Evolutionary conservation across 2,797 vertebrate genomes (phyloP).

Genomic region (Pangasius sanitwongsei): DNA sequence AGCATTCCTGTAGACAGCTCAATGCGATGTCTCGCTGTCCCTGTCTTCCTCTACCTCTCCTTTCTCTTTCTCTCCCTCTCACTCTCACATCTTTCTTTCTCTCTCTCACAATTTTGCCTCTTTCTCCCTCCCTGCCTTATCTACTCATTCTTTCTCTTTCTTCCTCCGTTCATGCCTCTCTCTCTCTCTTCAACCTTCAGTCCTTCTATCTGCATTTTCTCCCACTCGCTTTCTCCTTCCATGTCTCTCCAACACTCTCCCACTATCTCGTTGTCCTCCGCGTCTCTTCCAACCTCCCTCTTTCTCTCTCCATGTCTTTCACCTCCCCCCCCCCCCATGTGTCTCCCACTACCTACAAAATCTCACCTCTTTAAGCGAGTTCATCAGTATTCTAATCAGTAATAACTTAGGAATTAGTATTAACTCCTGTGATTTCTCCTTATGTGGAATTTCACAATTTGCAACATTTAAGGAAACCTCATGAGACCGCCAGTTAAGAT

Average conservation of each 20-base stretch:
- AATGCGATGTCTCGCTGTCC: conserved; percentile 10
- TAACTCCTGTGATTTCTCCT: not conserved
- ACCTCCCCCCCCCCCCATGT: not conserved
- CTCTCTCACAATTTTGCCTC: not conserved
- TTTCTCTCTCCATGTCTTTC: not conserved
- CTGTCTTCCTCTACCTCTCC: not conserved
- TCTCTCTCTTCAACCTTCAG: not conserved
- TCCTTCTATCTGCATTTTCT: not conserved
- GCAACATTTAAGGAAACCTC: not conserved
- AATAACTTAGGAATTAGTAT: not conserved
- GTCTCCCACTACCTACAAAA: not conserved
- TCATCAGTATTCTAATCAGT: not conserved
- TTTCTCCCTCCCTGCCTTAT: not conserved
- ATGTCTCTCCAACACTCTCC: not conserved
- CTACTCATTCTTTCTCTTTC: not conserved
- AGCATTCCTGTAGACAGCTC: conserved; percentile 39
- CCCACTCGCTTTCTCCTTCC: not conserved
- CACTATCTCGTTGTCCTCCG: not conserved
- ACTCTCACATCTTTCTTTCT: not conserved
- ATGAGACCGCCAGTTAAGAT: not conserved
- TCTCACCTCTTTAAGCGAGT: not conserved
- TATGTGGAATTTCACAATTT: not conserved
- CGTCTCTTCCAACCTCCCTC: not conserved
- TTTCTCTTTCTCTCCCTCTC: not conserved
- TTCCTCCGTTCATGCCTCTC: not conserved